These are phyloP conservation scores for Aix galericulata DNA, from an alignment of 2,113 vertebrate species.

Conservation along the genomic window DNA sequence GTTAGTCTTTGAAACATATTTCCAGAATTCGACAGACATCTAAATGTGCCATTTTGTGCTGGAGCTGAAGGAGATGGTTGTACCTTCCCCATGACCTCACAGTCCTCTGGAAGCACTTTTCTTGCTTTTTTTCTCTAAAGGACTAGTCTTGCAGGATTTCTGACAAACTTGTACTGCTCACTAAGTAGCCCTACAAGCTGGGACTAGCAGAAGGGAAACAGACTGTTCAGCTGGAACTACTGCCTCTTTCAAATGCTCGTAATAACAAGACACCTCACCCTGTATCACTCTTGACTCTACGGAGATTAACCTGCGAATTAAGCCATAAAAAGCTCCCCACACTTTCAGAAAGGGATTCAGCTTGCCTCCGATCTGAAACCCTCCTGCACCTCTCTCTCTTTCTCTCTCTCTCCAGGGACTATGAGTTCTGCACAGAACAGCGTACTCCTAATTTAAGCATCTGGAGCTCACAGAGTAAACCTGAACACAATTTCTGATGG, in stretches of 20 bases:
- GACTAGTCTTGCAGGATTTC: not conserved
- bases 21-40: not conserved
- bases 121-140: not conserved
- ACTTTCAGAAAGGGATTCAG: not conserved
- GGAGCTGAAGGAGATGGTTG: not conserved
- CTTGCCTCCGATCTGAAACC: not conserved
- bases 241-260: not conserved
- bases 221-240: slow-evolving; percentile 1
- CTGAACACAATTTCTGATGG: not conserved
- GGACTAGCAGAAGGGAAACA: slow-evolving; percentile 3
- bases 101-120: not conserved
- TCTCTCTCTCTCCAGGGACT: not conserved
- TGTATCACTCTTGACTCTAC: not conserved
- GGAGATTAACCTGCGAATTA: not conserved
- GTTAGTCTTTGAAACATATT: not conserved
- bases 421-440: not conserved
- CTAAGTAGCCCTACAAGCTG: not conserved
- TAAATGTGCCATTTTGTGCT: rapidly evolving
- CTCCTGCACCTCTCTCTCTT: not conserved
- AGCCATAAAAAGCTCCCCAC: not conserved
- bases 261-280: not conserved
- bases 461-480: not conserved
- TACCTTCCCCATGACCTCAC: not conserved
- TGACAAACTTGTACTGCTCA: not conserved
- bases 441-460: not conserved